A percentile compares a stretch with the other conserved stretches of the same genome.
Evolutionary conservation across 2,797 vertebrate species (phyloP).

Genomic region (Rhyacichthys aspro): DNA sequence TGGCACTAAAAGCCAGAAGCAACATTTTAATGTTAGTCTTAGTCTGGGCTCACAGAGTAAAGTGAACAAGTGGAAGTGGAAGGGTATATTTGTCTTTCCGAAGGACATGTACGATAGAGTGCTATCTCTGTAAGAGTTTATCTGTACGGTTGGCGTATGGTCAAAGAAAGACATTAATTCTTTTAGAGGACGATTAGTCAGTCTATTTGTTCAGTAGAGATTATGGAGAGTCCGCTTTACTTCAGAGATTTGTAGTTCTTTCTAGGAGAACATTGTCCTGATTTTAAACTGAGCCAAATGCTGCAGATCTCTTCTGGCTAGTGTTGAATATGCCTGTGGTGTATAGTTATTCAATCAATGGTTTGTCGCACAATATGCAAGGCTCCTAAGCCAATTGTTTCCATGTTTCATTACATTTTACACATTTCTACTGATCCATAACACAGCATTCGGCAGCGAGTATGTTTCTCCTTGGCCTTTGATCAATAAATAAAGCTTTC

Average conservation of each 20-base stretch:
- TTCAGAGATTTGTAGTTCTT: conserved; percentile 17
- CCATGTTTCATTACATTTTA: conserved; percentile 13
- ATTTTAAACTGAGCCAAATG: conserved; percentile 15
- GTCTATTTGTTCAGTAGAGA: conserved; percentile 30
- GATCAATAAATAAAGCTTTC: conserved; percentile 51
- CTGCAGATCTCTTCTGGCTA: conserved; percentile 19
- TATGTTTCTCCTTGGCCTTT: conserved; percentile 30
- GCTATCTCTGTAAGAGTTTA: conserved; percentile 30
- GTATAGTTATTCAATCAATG: conserved; percentile 26
- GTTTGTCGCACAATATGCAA: conserved; percentile 19
- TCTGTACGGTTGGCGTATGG: conserved; percentile 33
- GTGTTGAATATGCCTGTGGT: conserved; percentile 11
- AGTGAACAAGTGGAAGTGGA: conserved; percentile 10
- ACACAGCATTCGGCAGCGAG: neutral
- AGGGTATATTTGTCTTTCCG: conserved; percentile 21
- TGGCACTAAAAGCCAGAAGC: neutral
- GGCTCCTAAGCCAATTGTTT: conserved; percentile 1
- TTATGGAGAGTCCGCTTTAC: conserved; percentile 10
- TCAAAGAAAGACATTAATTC: conserved; percentile 43
- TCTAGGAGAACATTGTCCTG: conserved; percentile 8
- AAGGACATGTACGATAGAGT: conserved; percentile 47
- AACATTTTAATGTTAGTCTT: neutral
- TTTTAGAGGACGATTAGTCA: conserved; percentile 48
- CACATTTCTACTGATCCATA: conserved; percentile 8
- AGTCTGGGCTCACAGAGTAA: conserved; percentile 8